Evolutionary conservation across 2,113 vertebrate genomes (phyloP).

Genomic region (Herpetotheres cachinnans): DNA sequence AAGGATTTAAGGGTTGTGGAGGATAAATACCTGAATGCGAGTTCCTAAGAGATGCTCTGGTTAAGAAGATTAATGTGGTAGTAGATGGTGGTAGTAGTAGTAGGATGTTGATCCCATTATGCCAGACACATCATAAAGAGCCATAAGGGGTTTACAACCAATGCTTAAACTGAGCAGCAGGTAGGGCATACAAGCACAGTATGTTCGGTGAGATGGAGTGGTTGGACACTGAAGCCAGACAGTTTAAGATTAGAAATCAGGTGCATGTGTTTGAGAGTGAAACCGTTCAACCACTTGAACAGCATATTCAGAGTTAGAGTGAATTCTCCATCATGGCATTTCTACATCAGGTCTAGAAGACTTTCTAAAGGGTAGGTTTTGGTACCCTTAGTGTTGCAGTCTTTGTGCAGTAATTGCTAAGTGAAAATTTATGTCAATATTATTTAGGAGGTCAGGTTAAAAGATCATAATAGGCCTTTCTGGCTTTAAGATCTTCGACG

Average conservation of each 20-base stretch:
- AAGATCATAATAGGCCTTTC: not conserved
- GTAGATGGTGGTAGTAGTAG: not conserved
- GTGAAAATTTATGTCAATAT: not conserved
- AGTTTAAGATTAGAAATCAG: not conserved
- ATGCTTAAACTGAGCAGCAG: not conserved
- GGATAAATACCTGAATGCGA: not conserved
- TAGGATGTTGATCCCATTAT: not conserved
- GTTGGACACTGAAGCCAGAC: not conserved
- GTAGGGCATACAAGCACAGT: not conserved
- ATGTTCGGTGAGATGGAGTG: not conserved
- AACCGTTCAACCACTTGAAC: not conserved
- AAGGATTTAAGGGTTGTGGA: not conserved
- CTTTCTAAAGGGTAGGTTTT: not conserved
- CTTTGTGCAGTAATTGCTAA: not conserved
- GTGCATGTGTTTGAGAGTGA: not conserved
- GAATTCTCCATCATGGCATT: not conserved
- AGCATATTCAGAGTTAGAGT: not conserved
- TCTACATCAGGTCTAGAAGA: not conserved
- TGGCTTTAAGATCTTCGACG: not conserved
- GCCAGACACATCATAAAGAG: not conserved
- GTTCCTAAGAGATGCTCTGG: not conserved
- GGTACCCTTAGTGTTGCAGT: not conserved
- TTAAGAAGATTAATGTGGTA: constrained; percentile 21
- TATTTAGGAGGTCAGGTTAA: not conserved
- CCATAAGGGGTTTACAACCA: not conserved